Percentiles rank a stretch among this genome's conserved stretches.
Conservation (phyloP, 2,113 vertebrate species). For the Tetrax tetrax region DNA sequence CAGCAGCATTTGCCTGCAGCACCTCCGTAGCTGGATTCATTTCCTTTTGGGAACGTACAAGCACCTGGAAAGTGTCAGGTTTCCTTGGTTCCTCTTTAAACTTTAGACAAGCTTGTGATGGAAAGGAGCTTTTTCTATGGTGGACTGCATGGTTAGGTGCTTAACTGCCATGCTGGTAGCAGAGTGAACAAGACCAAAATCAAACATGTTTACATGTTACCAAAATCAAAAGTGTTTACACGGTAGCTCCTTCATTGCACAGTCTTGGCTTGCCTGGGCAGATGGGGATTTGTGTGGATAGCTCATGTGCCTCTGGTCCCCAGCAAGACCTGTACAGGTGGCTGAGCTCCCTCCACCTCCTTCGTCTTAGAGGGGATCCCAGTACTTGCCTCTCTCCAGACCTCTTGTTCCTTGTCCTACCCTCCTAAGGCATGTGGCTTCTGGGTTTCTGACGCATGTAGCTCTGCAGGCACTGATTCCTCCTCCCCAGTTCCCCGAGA, state of each 20-base stretch:
- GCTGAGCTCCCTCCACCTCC: neutral
- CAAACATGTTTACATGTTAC: too few relatives aligned
- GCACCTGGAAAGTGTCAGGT: neutral
- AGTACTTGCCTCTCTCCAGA: neutral
- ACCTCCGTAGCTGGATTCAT: neutral
- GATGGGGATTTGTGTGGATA: neutral
- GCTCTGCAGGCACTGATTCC: neutral
- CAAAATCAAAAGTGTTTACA: neutral
- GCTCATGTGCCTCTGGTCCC: neutral
- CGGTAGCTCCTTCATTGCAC: fast-evolving
- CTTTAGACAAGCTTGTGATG: neutral
- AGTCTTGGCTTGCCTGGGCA: neutral
- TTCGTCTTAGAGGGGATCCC: neutral
- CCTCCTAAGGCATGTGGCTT: neutral
- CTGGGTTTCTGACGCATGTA: neutral
- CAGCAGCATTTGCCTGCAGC: neutral
- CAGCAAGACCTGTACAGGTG: neutral
- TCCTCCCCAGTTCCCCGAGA: neutral
- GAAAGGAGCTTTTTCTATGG: neutral
- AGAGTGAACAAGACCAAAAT: neutral
- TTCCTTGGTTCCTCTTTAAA: neutral
- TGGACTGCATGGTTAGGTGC: neutral
- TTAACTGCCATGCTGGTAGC: neutral
- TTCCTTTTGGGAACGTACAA: neutral
- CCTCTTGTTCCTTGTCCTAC: neutral